Conservation (phyloP, 37 sponge, comb jelly and placozoan species). For the Bolinopsis microptera region DNA sequence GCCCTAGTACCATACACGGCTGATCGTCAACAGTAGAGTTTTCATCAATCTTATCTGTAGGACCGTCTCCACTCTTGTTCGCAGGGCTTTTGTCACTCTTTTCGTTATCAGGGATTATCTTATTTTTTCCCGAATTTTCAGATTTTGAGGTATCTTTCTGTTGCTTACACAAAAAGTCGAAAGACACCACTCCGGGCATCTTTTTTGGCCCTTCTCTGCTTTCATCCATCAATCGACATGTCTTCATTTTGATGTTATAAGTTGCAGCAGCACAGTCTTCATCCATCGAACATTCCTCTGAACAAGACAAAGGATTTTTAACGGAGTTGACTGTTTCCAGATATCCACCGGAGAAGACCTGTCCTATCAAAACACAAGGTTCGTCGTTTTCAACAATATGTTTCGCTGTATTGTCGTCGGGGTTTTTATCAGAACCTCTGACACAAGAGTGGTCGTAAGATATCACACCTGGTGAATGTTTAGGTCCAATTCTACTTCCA, state of each 20-base stretch:
- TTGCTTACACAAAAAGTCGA: background rate
- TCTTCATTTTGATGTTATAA: background rate
- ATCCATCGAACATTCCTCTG: background rate
- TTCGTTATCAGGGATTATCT: background rate
- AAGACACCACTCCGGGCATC: background rate
- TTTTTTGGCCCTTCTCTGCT: background rate
- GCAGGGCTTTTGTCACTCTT: background rate
- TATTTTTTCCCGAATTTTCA: background rate
- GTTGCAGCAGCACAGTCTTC: background rate
- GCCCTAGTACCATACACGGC: background rate
- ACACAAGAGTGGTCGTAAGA: background rate
- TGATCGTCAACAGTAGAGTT: background rate
- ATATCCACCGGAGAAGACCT: constrained; percentile 6
- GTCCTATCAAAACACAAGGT: background rate
- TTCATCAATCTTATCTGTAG: background rate
- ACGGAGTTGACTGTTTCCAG: background rate
- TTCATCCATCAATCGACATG: background rate
- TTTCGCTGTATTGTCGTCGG: background rate
- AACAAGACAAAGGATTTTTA: background rate
- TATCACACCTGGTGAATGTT: background rate
- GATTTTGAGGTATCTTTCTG: too few species aligned
- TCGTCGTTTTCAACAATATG: background rate
- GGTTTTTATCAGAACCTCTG: background rate
- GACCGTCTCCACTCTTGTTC: background rate
- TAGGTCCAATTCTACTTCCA: background rate